Evolutionary conservation across 1,140 invertebrate species (phyloP), one percentile per base, ranked within the genome.

Genomic region (Polypedilum pembai): DNA sequence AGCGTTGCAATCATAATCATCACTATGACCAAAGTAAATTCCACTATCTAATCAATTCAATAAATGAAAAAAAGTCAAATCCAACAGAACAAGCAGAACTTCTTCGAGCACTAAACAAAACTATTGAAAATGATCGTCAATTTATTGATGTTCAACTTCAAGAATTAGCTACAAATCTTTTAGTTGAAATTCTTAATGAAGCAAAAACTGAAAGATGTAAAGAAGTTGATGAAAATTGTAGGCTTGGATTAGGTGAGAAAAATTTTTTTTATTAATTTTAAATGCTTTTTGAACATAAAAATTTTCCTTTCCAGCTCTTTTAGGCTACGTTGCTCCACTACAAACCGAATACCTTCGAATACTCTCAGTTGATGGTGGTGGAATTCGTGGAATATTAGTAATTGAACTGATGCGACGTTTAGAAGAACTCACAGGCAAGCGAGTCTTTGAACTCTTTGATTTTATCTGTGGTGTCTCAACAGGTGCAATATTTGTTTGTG

Each of bases 391-490:
- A 40, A 84, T 95, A 15, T 85, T 94, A 17, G 91, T 92, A 0
- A 87, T 95, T 72, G 89, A 94, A 83, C 89, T 94, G 79, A 81
- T 96, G 63, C 87, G 88, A 75, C 88, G 90, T 77, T 81, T 95
- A 12, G 93, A 96, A 83, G 82, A 87, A 76, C 77, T 90, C 5
- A 91, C 90, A 21, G 89, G 89, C 1, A 86, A 88, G 77, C 83
- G 81, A 76, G 85, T 90, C 20, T 81, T 87, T 77, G 87, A 91
- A 77, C 82, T 91, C 80, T 98, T 98, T 84, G 95, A 98, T 83
- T 92, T 92, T 76, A 91, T 98, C 77, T 92, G 93, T 79, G 95
- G 95, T 8, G 94, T 97, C 12, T 95, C 92, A 79, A 96, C 95
- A 3, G 94, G 94, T 73, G 90, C 91, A 12, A 92, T 93, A 77